phyloP scores from a whole-genome alignment of 2,113 vertebrate genomes.

The Peromyscus leucopus region DNA sequence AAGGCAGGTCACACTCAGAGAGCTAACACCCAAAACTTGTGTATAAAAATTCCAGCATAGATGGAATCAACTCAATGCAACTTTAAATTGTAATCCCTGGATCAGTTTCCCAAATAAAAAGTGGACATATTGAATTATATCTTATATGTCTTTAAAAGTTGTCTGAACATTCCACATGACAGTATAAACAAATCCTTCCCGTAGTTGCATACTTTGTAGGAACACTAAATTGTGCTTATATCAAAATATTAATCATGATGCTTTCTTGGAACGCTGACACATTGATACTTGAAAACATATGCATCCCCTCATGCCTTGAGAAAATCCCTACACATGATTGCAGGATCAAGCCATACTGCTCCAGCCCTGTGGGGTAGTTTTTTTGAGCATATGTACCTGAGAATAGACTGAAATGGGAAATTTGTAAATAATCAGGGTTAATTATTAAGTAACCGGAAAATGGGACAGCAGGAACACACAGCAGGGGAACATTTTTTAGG shows the following conservation, averaged over 20 bases:
- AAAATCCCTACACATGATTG: conserved; percentile 13
- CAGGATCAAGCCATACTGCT: conserved; percentile 37
- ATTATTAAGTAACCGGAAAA: conserved; percentile 61
- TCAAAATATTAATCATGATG: conserved; percentile 24
- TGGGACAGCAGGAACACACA: conserved; percentile 55
- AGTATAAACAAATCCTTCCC: not conserved
- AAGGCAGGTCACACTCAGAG: not conserved
- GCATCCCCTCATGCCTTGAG: not conserved
- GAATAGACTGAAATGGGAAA: conserved; percentile 78
- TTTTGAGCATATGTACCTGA: conserved; percentile 68
- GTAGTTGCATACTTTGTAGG: not conserved
- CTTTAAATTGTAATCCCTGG: not conserved
- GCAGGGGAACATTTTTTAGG: conserved; percentile 69
- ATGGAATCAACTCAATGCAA: not conserved
- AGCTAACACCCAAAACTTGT: not conserved
- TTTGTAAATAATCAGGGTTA: conserved; percentile 78
- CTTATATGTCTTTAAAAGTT: not conserved
- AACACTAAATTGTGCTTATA: not conserved
- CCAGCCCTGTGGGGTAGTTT: conserved; percentile 44
- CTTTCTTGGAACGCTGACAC: not conserved
- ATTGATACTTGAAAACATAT: conserved; percentile 31
- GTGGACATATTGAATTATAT: not conserved
- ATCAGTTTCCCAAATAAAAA: not conserved
- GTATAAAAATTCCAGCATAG: not conserved
- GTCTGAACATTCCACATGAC: not conserved